Evolutionary conservation across 2,888 invertebrate genomes (phyloP).

Genomic region (Phaonia tiefii): DNA sequence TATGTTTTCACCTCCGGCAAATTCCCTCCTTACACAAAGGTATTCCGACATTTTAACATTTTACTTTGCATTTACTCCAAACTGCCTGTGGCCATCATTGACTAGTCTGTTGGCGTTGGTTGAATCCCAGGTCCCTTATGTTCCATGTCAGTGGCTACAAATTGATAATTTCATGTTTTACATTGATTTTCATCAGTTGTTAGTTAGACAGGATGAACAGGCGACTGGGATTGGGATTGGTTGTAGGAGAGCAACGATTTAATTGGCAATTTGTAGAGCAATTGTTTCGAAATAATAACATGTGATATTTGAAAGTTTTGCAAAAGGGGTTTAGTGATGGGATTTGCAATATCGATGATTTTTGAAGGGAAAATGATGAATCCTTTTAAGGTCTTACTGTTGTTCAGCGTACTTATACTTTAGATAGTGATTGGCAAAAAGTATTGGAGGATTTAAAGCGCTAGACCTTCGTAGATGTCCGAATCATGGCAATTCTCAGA

Average conservation of each 20-base stretch:
- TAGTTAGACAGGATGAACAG: conserved; percentile 11
- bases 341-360: too few species aligned
- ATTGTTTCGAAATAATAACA: conserved; percentile 12
- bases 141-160: conserved; percentile 62
- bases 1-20: neutral
- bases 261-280: conserved; percentile 49
- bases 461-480: too few species aligned
- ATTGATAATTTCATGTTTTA: conserved; percentile 58
- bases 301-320: neutral
- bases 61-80: conserved; percentile 8
- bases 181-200: conserved; percentile 59
- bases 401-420: too few species aligned
- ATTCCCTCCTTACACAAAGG: neutral
- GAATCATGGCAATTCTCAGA: too few species aligned
- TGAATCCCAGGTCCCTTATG: conserved; percentile 51
- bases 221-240: conserved; percentile 42
- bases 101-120: conserved; percentile 1
- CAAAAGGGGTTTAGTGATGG: too few species aligned
- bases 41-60: neutral
- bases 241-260: conserved; percentile 31
- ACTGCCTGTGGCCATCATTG: conserved; percentile 6
- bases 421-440: too few species aligned
- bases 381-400: too few species aligned
- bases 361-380: too few species aligned
- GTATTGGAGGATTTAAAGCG: too few species aligned